Base-by-base conservation (phyloP, 2,113 vertebrate species). In the Gallinago paraguaiae region DNA sequence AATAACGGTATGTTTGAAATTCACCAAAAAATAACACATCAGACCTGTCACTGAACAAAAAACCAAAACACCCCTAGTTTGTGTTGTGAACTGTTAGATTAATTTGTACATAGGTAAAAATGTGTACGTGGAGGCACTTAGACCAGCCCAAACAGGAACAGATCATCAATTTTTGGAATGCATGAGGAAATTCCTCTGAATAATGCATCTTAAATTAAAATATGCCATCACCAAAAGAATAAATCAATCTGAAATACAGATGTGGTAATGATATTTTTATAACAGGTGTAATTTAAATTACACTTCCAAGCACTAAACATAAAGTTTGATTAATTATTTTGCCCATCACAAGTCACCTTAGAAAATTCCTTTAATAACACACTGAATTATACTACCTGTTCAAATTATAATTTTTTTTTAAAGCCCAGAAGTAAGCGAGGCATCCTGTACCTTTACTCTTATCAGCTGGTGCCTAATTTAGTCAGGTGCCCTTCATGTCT, bases 1-100 rank as follows among this genome's bases (percentile, higher is more conserved):
- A 79, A 65, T 60, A 71, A 83, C 84, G 4, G 10, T 51, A 14
- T 56, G 10, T 51, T 90, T 84, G 60, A 82, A 84, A 75, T 67
- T 30, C 68, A 86, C 7, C 23, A 65, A 33, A 33, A 13, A 61
- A 18, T 19, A 81, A 39, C 28, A 22, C 8, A 51, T 63, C 31
- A 72, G 39, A 79, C 46, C 16, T n/a, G 61, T 33, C 24, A 78
- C 10, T 27, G 35, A 63, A 59, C 17, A 31, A 71, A 80, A 83
- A 48, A 30, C 24, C 50, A 53, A 27, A 4, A 0, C 0, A 9
- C 3, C 16, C 10, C 30, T 70, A n/a, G 6, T 50, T 82, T 77
- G 18, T 92, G 16, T 56, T 57, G 39, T 57, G 39, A 92, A 64
- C 7, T 50, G 11, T 86, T 67, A 63, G n/a, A 43, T 46, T 77